Conservation (phyloP, 2,797 vertebrate species). For the Paguma larvata region DNA sequence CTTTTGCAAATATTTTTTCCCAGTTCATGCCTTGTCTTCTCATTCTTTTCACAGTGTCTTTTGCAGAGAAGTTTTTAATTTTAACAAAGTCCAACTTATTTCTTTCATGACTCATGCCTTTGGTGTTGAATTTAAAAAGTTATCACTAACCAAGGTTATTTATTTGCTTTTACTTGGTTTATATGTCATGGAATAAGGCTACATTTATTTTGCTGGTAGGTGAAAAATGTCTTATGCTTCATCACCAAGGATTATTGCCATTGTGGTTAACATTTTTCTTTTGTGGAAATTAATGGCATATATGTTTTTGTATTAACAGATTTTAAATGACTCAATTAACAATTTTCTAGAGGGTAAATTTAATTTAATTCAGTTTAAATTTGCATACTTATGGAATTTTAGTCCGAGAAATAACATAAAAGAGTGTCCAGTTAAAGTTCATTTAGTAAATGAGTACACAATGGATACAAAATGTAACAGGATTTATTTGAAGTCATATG, state of each 20-base stretch:
- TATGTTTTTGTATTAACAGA: not conserved
- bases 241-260: not conserved
- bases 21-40: not conserved
- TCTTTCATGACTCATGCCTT: not conserved
- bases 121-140: not conserved
- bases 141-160: not conserved
- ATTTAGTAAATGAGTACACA: not conserved
- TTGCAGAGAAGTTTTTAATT: conserved; percentile 18
- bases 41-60: not conserved
- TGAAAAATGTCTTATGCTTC: conserved; percentile 6
- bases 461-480: not conserved
- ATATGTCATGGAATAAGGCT: not conserved
- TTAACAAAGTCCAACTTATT: not conserved
- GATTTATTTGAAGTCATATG: conserved; percentile 2
- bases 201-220: conserved; percentile 5
- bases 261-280: not conserved
- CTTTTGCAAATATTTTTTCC: not conserved
- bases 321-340: not conserved
- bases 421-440: not conserved
- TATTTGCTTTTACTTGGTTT: conserved; percentile 43
- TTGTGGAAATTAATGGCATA: not conserved
- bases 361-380: conserved; percentile 37
- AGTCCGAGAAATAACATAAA: not conserved
- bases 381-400: conserved; percentile 4
- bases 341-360: not conserved